These are phyloP conservation scores for Caprella mutica DNA, from an alignment of 2,888 invertebrate genomes.

Conservation along the genomic window DNA sequence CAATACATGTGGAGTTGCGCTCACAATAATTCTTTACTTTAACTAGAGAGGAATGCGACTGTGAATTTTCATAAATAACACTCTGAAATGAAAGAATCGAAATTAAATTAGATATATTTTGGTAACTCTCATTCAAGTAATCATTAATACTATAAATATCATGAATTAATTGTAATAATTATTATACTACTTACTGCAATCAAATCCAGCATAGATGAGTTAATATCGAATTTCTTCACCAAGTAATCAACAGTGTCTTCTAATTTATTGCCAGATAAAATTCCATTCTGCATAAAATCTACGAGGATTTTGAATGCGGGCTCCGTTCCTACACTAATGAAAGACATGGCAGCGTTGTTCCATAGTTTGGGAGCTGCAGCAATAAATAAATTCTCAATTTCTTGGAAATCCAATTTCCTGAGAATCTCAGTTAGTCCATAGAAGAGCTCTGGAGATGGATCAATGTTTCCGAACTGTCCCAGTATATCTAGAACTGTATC, in stretches of 20 bases:
- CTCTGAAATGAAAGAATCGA: no score
- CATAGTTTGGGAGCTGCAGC: background rate
- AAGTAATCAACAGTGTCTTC: background rate
- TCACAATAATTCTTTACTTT: constrained; percentile 1
- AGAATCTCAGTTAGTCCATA: constrained; percentile 3
- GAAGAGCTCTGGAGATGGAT: background rate
- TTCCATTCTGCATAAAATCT: background rate
- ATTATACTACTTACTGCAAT: no score
- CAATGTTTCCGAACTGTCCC: background rate
- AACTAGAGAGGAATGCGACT: no score
- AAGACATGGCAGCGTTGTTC: background rate
- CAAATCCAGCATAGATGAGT: background rate
- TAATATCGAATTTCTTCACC: background rate
- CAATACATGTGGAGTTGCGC: background rate
- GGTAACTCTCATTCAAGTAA: no score
- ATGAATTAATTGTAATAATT: no score
- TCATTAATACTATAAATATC: no score
- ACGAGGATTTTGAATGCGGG: background rate
- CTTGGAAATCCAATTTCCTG: background rate
- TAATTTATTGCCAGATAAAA: background rate
- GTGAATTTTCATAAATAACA: no score
- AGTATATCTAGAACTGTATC: background rate
- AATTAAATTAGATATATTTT: no score
- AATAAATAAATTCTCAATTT: background rate
- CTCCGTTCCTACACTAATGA: background rate